Evolutionary conservation across 2,113 vertebrate species (phyloP).

Genomic region (Gavia stellata): DNA sequence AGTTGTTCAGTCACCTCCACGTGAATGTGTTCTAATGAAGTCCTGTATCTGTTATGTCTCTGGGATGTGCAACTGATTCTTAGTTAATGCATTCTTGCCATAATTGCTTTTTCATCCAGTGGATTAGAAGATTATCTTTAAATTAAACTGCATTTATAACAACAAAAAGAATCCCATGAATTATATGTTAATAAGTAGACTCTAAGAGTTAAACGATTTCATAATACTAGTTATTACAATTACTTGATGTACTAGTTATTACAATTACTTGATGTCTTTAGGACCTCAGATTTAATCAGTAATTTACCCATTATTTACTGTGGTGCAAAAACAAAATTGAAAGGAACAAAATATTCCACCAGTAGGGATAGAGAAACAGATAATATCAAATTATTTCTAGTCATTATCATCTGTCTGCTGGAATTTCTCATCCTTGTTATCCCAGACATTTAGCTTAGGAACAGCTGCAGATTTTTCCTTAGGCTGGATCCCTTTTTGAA

Average conservation of each 20-base stretch:
- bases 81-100: not conserved
- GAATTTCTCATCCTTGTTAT: not conserved
- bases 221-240: not conserved
- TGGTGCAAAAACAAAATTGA: not conserved
- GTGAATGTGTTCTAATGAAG: not conserved
- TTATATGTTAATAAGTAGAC: not conserved
- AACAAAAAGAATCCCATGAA: not conserved
- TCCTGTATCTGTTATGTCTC: not conserved
- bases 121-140: conserved; percentile 32
- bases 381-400: not conserved
- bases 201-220: conserved; percentile 4
- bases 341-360: not conserved
- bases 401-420: not conserved
- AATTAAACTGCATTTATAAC: conserved; percentile 24
- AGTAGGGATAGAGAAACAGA: not conserved
- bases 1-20: not conserved
- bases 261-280: not conserved
- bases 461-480: not conserved
- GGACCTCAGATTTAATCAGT: conserved; percentile 11
- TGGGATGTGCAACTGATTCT: not conserved
- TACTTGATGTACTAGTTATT: not conserved
- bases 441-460: not conserved
- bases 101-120: conserved; percentile 28
- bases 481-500: not conserved
- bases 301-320: not conserved